These are phyloP conservation scores for rat (Rattus norvegicus) DNA, from an alignment of 2,113 vertebrate genomes.

Conservation along the genomic window DNA sequence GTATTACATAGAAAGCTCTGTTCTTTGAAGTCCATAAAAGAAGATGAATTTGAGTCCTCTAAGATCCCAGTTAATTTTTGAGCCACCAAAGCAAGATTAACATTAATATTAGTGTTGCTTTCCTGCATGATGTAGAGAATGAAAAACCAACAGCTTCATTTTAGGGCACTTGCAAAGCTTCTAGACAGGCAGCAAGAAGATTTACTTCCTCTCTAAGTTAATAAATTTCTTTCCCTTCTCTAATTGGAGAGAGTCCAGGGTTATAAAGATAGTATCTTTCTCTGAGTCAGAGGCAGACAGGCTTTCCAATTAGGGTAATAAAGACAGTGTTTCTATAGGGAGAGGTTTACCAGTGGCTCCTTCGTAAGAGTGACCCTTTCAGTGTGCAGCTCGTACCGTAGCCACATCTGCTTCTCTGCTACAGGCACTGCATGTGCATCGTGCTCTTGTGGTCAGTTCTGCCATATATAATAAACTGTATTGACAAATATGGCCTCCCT, in stretches of 20 bases:
- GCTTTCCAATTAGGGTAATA: conserved; percentile 1
- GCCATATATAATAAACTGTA: neutral
- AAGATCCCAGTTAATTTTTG: neutral
- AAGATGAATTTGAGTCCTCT: neutral
- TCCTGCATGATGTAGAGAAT: neutral
- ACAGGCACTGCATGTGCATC: no score
- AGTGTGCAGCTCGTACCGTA: neutral
- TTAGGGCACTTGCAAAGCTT: conserved; percentile 23
- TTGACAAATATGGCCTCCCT: neutral
- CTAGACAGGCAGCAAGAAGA: neutral
- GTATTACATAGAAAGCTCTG: neutral
- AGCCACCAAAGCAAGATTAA: neutral
- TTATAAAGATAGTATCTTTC: conserved; percentile 28
- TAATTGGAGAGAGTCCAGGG: neutral
- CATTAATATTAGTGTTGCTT: neutral
- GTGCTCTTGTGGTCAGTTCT: neutral
- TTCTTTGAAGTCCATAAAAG: neutral
- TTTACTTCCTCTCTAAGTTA: conserved; percentile 20
- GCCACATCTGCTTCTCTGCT: neutral
- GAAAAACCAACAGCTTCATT: neutral
- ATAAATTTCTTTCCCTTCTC: neutral
- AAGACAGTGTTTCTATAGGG: neutral
- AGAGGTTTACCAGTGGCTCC: neutral
- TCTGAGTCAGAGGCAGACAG: conserved; percentile 48
- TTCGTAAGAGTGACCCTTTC: neutral